Conservation (phyloP, 2,113 vertebrate species). For the Galemys pyrenaicus region DNA sequence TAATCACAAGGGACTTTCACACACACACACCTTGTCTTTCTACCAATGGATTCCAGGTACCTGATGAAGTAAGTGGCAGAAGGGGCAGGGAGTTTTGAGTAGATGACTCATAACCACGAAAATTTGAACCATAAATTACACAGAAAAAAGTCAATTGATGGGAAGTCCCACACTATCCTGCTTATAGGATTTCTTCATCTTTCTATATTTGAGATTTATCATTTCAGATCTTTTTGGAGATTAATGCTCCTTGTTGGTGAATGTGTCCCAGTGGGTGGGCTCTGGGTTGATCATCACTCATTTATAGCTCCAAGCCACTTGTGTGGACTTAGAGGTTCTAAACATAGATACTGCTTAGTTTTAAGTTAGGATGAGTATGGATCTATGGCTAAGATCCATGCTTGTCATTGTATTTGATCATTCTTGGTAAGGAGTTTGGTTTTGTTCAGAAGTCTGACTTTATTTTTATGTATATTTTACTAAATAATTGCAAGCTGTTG, state of each 20-base stretch:
- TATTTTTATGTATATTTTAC: slow-evolving; percentile 53
- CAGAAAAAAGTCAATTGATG: not conserved
- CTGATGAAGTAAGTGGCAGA: slow-evolving; percentile 24
- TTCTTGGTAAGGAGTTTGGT: slow-evolving; percentile 18
- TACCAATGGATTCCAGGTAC: not conserved
- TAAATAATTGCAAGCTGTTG: slow-evolving; percentile 71
- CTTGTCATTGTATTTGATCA: not conserved
- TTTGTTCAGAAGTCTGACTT: slow-evolving; percentile 58
- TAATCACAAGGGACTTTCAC: not conserved
- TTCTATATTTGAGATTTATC: slow-evolving; percentile 21
- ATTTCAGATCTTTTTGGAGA: not conserved
- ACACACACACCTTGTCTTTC: not conserved
- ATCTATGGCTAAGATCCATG: not conserved
- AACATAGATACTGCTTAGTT: not conserved
- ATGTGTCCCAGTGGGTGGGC: not conserved
- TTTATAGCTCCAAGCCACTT: not conserved
- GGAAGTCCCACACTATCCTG: not conserved
- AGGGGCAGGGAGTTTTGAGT: not conserved
- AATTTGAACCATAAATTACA: slow-evolving; percentile 64
- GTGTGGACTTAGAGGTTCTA: not conserved
- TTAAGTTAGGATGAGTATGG: not conserved
- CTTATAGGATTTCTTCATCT: not conserved
- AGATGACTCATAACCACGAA: slow-evolving; percentile 51
- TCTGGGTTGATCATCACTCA: not conserved
- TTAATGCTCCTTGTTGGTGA: not conserved